Evolutionary conservation across 2,113 vertebrate genomes (phyloP), one percentile per base, ranked within the genome.

Genomic region (Amazona vittata): DNA sequence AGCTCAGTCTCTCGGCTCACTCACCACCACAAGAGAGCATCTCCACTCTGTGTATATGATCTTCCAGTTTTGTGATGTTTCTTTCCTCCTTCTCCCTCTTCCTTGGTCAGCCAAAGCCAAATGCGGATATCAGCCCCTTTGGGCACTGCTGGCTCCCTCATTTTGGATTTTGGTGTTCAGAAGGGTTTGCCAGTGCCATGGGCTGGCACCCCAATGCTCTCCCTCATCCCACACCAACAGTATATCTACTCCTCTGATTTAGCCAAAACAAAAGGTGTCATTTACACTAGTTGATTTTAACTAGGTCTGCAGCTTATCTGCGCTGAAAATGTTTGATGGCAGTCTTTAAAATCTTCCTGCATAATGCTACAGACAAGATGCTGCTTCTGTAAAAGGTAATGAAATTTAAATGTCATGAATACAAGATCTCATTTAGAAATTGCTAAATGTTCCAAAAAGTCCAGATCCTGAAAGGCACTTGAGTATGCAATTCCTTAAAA

Each of bases 141-240:
- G 10, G 39, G 11, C 29, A 22, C 20, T 22, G 65, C 68, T 52
- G 73, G 15, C 43, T 87, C 62, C 37, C 28, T 68, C 41, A 59
- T 19, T 16, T 77, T 4, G 4, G 5, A 15, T 59, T 52, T 35
- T n/a, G 9, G 13, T 11, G 4, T 11, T 78, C 7, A 6, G 12
- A 80, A 52, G 0, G 1, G 15, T 39, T 63, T 3, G 0, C 5
- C 15, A n/a, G 44, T 55, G 26, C 50, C 0, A 0, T 4, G 37
- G 17, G 26, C 29, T 76, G 59, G 39, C 28, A 28, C 3, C 28
- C 3, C 0, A 0, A 5, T 41, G 49, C 4, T 60, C 15, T n/a
- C 0, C 0, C 28, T 75, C 21, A 60, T 2, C 11, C 25, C 33
- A 7, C 0, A 3, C 9, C 46, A 53, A 8, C 6, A 29, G 11